These are phyloP conservation scores for Atopsyche davidsoni DNA, from an alignment of 1,140 invertebrate genomes.

Conservation along the genomic window DNA sequence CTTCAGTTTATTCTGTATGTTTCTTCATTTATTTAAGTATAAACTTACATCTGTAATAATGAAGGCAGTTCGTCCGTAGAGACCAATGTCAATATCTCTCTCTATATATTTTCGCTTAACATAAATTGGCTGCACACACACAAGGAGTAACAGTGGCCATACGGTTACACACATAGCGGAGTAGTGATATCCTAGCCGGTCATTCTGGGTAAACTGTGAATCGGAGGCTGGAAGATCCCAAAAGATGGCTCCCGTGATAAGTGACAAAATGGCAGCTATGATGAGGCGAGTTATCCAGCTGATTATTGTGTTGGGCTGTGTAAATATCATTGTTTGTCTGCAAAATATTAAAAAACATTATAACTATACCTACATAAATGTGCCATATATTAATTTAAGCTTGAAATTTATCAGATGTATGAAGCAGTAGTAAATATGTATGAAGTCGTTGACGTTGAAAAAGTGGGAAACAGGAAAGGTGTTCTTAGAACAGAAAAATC, in stretches of 20 bases:
- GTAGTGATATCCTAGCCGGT: conserved; percentile 79
- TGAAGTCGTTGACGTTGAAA: no score
- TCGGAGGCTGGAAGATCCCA: conserved; percentile 76
- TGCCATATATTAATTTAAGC: not conserved
- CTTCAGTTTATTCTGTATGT: no score
- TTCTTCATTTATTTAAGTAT: no score
- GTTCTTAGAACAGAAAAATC: no score
- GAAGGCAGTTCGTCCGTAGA: conserved; percentile 74
- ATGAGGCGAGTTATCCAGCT: conserved; percentile 70
- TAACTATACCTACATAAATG: not conserved
- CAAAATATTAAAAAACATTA: conserved; percentile 31
- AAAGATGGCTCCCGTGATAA: conserved; percentile 80
- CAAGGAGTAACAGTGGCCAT: conserved; percentile 69
- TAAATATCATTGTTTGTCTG: conserved; percentile 63
- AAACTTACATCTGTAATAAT: conserved; percentile 67
- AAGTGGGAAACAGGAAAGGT: no score
- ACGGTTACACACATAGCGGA: conserved; percentile 68
- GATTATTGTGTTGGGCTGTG: conserved; percentile 79
- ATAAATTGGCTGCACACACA: conserved; percentile 61
- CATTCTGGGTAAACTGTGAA: conserved; percentile 62
- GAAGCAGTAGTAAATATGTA: no score
- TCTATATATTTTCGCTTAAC: conserved; percentile 63
- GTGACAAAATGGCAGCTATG: conserved; percentile 70
- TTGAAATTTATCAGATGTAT: no score
- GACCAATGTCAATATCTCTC: conserved; percentile 69